A percentile compares a stretch with the other conserved stretches of the same genome.
phyloP scores from a whole-genome alignment of 2,888 invertebrate genomes.

The Dicycla oo region DNA sequence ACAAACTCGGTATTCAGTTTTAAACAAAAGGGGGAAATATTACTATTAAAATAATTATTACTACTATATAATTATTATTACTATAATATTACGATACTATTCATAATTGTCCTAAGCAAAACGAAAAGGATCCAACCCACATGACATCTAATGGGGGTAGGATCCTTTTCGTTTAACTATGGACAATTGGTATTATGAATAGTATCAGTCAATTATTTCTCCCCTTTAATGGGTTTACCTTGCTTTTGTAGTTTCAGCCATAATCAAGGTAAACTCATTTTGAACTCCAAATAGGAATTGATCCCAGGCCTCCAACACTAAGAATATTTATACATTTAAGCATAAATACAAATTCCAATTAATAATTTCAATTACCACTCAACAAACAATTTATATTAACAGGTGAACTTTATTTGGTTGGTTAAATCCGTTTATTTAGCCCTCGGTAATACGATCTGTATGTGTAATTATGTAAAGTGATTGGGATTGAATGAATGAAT shows the following conservation, averaged over 20 bases:
- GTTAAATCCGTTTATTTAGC: conserved; percentile 54
- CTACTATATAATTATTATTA: too few species aligned
- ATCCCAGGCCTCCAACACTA: neutral
- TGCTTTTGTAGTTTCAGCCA: too few species aligned
- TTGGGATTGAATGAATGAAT: conserved; percentile 24
- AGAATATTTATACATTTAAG: conserved; percentile 37
- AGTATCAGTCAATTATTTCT: too few species aligned
- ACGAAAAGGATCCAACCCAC: too few species aligned
- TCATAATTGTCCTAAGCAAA: too few species aligned
- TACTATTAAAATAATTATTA: too few species aligned
- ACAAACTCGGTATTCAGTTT: neutral
- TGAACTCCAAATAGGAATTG: neutral
- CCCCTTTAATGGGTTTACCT: too few species aligned
- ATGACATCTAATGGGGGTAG: too few species aligned
- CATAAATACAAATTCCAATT: conserved; percentile 67
- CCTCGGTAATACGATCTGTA: conserved; percentile 20
- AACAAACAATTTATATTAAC: conserved; percentile 71
- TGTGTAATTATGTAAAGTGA: conserved; percentile 24
- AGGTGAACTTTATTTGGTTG: conserved; percentile 64
- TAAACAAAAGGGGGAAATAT: neutral
- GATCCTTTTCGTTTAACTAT: too few species aligned
- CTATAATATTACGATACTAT: too few species aligned
- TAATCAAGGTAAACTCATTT: neutral
- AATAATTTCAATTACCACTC: conserved; percentile 71
- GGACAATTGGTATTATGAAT: too few species aligned